Conservation (phyloP, 2,797 vertebrate species). For the Podarcis siculus region DNA sequence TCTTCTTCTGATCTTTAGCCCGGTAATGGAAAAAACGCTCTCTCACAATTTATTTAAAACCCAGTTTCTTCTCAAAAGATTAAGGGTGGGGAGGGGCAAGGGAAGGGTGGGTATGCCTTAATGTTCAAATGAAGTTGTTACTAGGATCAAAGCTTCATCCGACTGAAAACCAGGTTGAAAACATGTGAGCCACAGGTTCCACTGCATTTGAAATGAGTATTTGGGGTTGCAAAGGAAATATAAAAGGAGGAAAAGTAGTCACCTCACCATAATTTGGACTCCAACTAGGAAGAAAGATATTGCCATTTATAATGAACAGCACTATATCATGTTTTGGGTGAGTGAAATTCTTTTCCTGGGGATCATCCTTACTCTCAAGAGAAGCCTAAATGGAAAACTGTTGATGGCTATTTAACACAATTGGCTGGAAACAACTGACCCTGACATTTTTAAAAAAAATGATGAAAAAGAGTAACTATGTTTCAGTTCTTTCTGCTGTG, state of each 20-base stretch:
- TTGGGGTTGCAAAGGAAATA: neutral
- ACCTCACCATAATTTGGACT: neutral
- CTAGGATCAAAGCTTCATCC: constrained; percentile 43
- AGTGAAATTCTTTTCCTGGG: neutral
- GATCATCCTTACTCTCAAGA: neutral
- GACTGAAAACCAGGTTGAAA: constrained; percentile 55
- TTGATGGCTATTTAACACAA: neutral
- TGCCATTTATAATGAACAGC: neutral
- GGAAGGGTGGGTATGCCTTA: neutral
- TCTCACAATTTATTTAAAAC: constrained; percentile 38
- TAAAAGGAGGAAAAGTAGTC: neutral
- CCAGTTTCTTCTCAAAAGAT: constrained; percentile 44
- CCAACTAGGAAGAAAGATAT: neutral
- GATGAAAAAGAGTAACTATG: neutral
- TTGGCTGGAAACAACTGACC: neutral
- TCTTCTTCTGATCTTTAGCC: constrained; percentile 51
- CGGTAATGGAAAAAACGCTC: constrained; percentile 43
- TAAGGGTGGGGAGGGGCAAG: neutral
- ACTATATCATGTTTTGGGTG: neutral
- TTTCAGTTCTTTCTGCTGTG: neutral
- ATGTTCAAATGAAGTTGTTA: constrained; percentile 23
- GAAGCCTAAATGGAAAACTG: neutral
- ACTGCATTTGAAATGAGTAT: neutral
- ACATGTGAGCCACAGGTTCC: constrained; percentile 9
- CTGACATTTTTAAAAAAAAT: neutral